A percentile compares a stretch with the other conserved stretches of the same genome.
phyloP scores from a whole-genome alignment of 2,888 invertebrate genomes.

The Eulithis prunata region DNA sequence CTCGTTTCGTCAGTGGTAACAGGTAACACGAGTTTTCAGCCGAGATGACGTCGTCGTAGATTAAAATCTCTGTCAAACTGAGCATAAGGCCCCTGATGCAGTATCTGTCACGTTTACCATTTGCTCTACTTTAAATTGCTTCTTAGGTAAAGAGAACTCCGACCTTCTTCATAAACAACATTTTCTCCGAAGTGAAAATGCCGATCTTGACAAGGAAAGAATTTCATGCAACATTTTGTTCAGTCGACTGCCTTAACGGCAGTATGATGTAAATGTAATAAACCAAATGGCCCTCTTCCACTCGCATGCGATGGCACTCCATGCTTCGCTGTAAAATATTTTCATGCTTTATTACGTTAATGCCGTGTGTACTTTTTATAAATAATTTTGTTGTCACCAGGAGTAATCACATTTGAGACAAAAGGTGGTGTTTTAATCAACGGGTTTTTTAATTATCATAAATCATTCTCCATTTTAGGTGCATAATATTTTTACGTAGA shows the following conservation, averaged over 20 bases:
- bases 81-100: too few species aligned
- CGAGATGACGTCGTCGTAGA: too few species aligned
- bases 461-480: slow-evolving; percentile 6
- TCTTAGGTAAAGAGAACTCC: background rate
- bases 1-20: too few species aligned
- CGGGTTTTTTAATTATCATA: slow-evolving; percentile 18
- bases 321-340: slow-evolving; percentile 64
- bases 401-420: slow-evolving; percentile 27
- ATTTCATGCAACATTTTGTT: slow-evolving; percentile 70
- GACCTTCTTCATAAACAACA: background rate
- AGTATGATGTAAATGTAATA: slow-evolving; percentile 77
- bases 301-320: slow-evolving; percentile 62
- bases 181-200: slow-evolving; percentile 40
- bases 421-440: slow-evolving; percentile 11
- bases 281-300: slow-evolving; percentile 69
- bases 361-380: slow-evolving; percentile 45
- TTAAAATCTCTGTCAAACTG: too few species aligned
- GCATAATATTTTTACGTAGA: background rate
- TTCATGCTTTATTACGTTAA: slow-evolving; percentile 67
- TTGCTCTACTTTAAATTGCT: too few species aligned
- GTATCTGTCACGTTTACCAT: too few species aligned
- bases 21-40: too few species aligned
- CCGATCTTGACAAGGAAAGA: slow-evolving; percentile 54
- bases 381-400: slow-evolving; percentile 46
- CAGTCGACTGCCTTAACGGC: slow-evolving; percentile 69